phyloP scores from a whole-genome alignment of 2,888 invertebrate species.

The Lysandra bellargus region DNA sequence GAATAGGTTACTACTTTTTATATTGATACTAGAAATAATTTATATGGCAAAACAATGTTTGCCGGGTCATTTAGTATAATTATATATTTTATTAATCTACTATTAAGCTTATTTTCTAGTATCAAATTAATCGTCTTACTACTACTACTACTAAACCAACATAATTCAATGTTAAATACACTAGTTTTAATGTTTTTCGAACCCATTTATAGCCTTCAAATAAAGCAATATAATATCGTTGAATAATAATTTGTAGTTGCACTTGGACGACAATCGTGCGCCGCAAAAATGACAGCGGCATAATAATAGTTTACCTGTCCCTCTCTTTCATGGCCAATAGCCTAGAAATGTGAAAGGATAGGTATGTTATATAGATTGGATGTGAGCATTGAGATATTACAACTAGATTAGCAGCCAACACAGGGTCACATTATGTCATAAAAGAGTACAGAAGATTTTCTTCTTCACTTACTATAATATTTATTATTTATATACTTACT shows the following conservation, averaged over 20 bases:
- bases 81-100: too few relatives aligned
- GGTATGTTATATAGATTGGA: constrained; percentile 14
- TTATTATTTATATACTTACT: background rate
- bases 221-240: background rate
- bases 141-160: background rate
- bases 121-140: background rate
- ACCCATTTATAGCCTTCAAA: background rate
- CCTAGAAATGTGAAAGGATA: constrained; percentile 31
- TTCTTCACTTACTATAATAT: too few relatives aligned
- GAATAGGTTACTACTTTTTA: too few relatives aligned
- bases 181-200: background rate
- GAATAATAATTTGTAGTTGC: constrained; percentile 1
- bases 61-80: too few relatives aligned
- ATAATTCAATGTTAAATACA: background rate
- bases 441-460: too few relatives aligned
- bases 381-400: background rate
- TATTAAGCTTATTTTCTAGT: background rate
- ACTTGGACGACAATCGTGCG: constrained; percentile 21
- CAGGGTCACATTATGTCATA: background rate
- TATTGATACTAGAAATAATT: too few relatives aligned
- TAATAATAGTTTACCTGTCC: constrained; percentile 23
- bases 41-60: too few relatives aligned
- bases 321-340: constrained; percentile 28
- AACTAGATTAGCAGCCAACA: background rate
- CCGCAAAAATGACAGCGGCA: constrained; percentile 25